Conservation (phyloP, 1,140 invertebrate genomes). For the Drosophila santomea region DNA sequence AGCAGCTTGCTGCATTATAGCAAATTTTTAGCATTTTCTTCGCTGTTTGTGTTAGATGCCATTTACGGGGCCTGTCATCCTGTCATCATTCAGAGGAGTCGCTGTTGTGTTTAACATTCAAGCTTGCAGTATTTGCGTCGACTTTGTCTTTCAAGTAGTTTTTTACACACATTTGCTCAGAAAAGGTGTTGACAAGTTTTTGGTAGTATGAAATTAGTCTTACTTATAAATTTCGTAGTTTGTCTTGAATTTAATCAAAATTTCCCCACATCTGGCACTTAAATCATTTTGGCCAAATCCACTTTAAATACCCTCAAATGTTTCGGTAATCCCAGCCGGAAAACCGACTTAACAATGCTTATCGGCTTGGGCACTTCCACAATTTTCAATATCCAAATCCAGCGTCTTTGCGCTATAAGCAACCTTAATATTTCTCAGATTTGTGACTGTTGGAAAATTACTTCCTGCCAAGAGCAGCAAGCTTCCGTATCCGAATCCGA, state of each 20-base stretch:
- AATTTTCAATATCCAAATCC: constrained; percentile 20
- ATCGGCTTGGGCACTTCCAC: constrained; percentile 1
- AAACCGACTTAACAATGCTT: constrained; percentile 8
- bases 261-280: not conserved
- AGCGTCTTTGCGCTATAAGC: constrained; percentile 11
- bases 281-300: not conserved
- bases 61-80: constrained; percentile 24
- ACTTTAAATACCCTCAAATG: not conserved
- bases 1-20: constrained; percentile 67
- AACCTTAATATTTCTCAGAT: constrained; percentile 41
- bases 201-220: not conserved
- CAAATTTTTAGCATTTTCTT: constrained; percentile 33
- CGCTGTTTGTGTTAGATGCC: constrained; percentile 23
- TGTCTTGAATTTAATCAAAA: not conserved
- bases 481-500: constrained; percentile 50
- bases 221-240: not conserved
- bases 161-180: constrained; percentile 11
- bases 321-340: not conserved
- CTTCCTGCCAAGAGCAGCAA: constrained; percentile 61
- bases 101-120: constrained; percentile 71
- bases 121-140: constrained; percentile 64
- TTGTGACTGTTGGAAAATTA: constrained; percentile 66
- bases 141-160: constrained; percentile 17
- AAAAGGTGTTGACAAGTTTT: constrained; percentile 11
- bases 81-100: constrained; percentile 35